These are phyloP conservation scores for Drosophila ogumai DNA, from an alignment of 1,140 invertebrate species.

Conservation along the genomic window DNA sequence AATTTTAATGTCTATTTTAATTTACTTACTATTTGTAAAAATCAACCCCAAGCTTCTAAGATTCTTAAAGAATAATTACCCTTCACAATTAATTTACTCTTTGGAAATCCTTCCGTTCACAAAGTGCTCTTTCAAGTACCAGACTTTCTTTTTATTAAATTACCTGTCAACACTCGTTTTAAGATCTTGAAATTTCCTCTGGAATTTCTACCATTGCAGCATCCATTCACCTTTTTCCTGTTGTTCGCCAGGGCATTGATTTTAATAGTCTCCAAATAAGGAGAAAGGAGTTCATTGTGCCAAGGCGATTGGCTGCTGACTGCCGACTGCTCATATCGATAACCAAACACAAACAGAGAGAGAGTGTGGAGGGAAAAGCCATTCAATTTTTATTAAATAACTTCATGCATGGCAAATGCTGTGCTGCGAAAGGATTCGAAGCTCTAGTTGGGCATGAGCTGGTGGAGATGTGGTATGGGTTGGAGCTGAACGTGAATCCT, in stretches of 20 bases:
- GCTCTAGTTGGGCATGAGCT: constrained; percentile 3
- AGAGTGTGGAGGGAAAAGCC: constrained; percentile 33
- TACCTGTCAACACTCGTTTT: not conserved
- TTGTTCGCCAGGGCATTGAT: constrained; percentile 38
- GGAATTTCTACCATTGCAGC: not conserved
- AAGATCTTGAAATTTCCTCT: not conserved
- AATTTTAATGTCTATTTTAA: not conserved
- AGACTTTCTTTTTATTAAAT: constrained; percentile 12
- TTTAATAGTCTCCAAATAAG: constrained; percentile 43
- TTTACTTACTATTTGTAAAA: not conserved
- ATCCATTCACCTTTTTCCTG: constrained; percentile 3
- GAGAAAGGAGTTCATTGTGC: constrained; percentile 34
- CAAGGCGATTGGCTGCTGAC: constrained; percentile 39
- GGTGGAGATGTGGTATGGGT: not conserved
- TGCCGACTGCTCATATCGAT: constrained; percentile 50
- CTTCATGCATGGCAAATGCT: constrained; percentile 78
- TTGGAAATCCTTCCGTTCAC: no score
- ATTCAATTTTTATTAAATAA: constrained; percentile 83
- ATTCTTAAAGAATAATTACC: not conserved
- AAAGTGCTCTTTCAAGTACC: not conserved
- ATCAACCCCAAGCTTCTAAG: fast-evolving
- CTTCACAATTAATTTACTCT: not conserved
- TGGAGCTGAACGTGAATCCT: constrained; percentile 22
- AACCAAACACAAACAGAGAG: constrained; percentile 57
- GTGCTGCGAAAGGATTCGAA: constrained; percentile 42